Base-by-base conservation (phyloP, 2,888 invertebrate genomes). In the Thymelicus acteon region DNA sequence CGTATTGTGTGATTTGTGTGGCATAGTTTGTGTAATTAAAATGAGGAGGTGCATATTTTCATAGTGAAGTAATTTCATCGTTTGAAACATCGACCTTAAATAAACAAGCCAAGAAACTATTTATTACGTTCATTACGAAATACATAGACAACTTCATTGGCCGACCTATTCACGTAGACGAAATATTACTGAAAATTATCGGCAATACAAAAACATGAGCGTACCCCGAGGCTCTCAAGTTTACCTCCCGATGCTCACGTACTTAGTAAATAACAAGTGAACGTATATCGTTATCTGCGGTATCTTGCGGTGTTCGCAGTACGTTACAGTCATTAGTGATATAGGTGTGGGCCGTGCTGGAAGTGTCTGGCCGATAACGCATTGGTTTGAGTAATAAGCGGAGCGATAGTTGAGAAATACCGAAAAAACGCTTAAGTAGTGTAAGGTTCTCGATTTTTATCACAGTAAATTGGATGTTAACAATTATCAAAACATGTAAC, bases 301-400 rank as follows among this genome's bases (percentile, higher is more conserved):
- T 78, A 68, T 71, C 77, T 75, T 79, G 79, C 79, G 80, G 78
- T 78, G 70, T 71, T 74, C 71, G 75, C 75, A 76, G 77, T 77
- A 80, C 82, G 81, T 80, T 81, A 80, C 80, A 82, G 83, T 86
- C 88, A 86, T 89, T 89, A 88, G 86, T 85, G 86, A 86, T 84
- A 79, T 84, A 86, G 86, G 85, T 85, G 84, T 79, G 81, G 83
- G 79, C 78, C 84, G 85, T 80, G 83, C 83, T 82, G 82, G 81
- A 85, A 87, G 85, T 84, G 85, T 80, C 75, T 75, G 75, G 75
- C 78, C 83, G 86, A 87, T 87, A 87, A 85, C 81, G 64, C 69
- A 12, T 49, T 8, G 71, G 63, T 31, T 54, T 60, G 6, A 8
- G 72, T 64, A 60, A 73, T 39, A 73, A 68, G 80, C 76, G 75